Percentiles rank a stretch among this genome's conserved stretches.
phyloP scores from a whole-genome alignment of 2,888 invertebrate species.

The Sinodicranocentrus sp. region DNA sequence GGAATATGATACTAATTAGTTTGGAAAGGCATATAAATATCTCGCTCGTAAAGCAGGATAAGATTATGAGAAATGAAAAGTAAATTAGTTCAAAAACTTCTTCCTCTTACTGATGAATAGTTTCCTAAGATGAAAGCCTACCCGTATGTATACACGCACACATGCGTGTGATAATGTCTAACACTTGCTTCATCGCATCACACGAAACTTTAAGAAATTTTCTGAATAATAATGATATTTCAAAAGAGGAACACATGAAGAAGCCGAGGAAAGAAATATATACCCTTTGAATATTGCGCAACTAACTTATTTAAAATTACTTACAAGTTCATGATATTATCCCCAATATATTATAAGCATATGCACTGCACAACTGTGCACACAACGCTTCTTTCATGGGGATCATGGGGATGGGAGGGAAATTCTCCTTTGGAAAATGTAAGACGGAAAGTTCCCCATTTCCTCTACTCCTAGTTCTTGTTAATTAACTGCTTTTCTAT shows the following conservation, averaged over 20 bases:
- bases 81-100: conserved; percentile 36
- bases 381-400: too few species aligned
- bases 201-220: too few species aligned
- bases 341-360: too few species aligned
- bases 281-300: not conserved
- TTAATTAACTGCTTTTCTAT: conserved; percentile 46
- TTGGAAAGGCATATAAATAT: conserved; percentile 20
- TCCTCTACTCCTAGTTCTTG: conserved; percentile 2
- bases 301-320: too few species aligned
- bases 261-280: conserved; percentile 1
- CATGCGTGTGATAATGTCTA: not conserved
- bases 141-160: not conserved
- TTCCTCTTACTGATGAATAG: conserved; percentile 40
- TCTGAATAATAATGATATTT: too few species aligned
- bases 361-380: too few species aligned
- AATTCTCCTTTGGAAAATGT: not conserved
- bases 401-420: too few species aligned
- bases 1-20: conserved; percentile 29
- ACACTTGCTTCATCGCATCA: not conserved
- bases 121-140: not conserved
- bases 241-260: too few species aligned
- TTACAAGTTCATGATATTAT: too few species aligned
- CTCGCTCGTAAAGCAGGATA: conserved; percentile 12
- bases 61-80: conserved; percentile 22
- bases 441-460: not conserved